Base-by-base conservation (phyloP, 2,113 vertebrate species). In the Micronycteris hirsuta region DNA sequence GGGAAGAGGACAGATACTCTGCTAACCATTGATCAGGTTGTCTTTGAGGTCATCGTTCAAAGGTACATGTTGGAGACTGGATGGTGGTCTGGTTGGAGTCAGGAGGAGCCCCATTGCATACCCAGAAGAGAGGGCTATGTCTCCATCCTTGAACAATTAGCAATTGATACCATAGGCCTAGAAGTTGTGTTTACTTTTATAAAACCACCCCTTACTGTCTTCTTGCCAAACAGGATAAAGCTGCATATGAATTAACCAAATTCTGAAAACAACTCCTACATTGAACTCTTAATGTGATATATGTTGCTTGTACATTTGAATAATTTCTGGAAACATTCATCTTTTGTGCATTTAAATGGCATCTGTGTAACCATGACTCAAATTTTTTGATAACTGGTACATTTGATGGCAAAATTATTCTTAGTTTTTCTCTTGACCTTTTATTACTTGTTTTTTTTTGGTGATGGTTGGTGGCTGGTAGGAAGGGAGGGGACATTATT, bases 281-380 rank as follows among this genome's bases (percentile, higher is more conserved):
- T 80, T 91, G 49, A 92, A 33, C n/a, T 89, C 70, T 19, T 3
- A 52, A 86, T 47, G 26, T 49, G 26, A 58, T 5, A 16, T 74
- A 7, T 74, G 7, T 16, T 31, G 6, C 19, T 10, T 58, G 45
- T 56, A 52, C 24, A 74, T 96, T 95, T 89, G 73, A 38, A 84
- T 31, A 58, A 91, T 91, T 97, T 82, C 74, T 95, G 73, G 89
- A 84, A 94, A 71, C 14, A 63, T 58, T 81, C 31, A 80, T n/a
- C 36, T 87, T 81, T 94, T 93, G 54, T 74, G 36, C 63, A 92
- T 94, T 67, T 71, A 84, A n/a, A 67, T 82, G 58, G 11, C 36
- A 89, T 43, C 43, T 63, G 26, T 77, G n/a, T 86, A 95, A 89
- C 38, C 20, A 58, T 82, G 54, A 78, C 52, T 96, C 58, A 65